Base-by-base conservation (phyloP, 2,113 vertebrate species). In the Motacilla alba region DNA sequence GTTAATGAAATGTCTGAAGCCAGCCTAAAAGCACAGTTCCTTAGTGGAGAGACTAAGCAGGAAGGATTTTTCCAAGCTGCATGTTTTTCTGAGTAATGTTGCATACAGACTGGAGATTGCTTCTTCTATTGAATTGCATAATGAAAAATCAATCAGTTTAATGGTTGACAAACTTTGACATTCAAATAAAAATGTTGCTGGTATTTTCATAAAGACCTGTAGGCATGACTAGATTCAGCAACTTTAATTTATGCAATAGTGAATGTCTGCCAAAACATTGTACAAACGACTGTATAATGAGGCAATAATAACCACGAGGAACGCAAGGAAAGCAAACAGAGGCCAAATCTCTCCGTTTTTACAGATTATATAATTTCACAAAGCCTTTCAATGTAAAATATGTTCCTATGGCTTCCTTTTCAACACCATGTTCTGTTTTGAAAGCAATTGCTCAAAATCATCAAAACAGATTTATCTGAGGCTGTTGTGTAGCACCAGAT, bases 121-220 rank as follows among this genome's bases (percentile, higher is more conserved):
- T 83, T 24, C 93, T 97, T 96, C 88, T 97, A 85, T 97, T 97
- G 96, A 97, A 97, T 94, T 96, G 90, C 95, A 81, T 97, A 96
- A 98, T 97, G 96, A 98, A 98, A 98, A 98, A 98, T 97, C 97
- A 95, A 96, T 98, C 97, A 94, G 95, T 96, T 97, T 98, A 98
- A 98, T 98, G 98, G 97, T 97, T 98, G 97, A 97, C 95, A 98
- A 98, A 98, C 90, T 94, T 97, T 98, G 97, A 98, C 96, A 98
- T 98, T 98, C 97, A 97, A 96, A 97, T 98, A 96, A 97, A 98
- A 98, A 96, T 93, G 95, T 97, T 98, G 80, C 95, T 96, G 92
- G 80, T 97, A 95, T 98, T 98, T 98, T 97, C 96, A 95, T 97
- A 96, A 97, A 97, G 91, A 98, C 95, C 95, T 97, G 96, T 97